These are phyloP conservation scores for Indri indri DNA, from an alignment of 2,113 vertebrate genomes.

Conservation along the genomic window DNA sequence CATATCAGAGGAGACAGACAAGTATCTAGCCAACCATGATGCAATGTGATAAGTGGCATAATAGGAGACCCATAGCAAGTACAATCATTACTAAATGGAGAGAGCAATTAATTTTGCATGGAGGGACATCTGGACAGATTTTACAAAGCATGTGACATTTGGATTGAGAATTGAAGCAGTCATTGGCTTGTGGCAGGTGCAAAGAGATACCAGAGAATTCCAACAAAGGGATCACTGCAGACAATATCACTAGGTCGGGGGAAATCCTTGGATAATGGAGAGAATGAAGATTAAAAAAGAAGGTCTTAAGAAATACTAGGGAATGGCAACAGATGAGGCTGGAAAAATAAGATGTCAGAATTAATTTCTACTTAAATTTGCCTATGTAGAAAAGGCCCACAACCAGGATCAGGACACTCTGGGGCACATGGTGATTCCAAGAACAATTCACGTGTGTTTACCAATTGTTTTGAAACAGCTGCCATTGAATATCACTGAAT, in stretches of 20 bases:
- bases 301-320: neutral
- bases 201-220: neutral
- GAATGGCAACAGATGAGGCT: neutral
- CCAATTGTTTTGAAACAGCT: neutral
- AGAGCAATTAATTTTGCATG: neutral
- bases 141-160: neutral
- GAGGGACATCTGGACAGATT: constrained; percentile 22
- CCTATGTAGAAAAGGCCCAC: neutral
- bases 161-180: neutral
- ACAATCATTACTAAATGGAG: neutral
- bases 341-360: neutral
- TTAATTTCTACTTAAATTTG: neutral
- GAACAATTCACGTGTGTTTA: neutral
- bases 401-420: neutral
- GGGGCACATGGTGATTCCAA: neutral
- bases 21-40: neutral
- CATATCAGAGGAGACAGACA: neutral
- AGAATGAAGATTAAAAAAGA: neutral
- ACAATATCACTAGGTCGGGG: neutral
- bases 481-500: neutral
- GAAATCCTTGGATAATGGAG: neutral
- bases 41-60: neutral
- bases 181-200: neutral
- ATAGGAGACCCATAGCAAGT: neutral
- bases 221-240: neutral